Percentiles rank a stretch among this genome's conserved stretches.
These are phyloP conservation scores for Microcebus jonahi DNA, from an alignment of 2,113 vertebrate genomes.

Conservation along the genomic window DNA sequence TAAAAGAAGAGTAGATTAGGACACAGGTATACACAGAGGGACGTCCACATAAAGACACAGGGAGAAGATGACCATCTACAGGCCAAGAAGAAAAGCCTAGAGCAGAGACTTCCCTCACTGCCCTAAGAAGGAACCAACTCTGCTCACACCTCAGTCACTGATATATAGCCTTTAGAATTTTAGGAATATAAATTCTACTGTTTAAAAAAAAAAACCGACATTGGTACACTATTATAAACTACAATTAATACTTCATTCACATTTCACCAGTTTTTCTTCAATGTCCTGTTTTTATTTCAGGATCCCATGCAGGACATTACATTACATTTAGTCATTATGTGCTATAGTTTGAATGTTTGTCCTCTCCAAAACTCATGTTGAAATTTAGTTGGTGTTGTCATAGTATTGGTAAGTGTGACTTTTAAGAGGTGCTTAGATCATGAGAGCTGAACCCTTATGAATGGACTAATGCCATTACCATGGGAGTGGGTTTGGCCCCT, in stretches of 20 bases:
- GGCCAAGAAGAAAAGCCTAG: too few species aligned
- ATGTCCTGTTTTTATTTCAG: neutral
- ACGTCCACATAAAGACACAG: too few species aligned
- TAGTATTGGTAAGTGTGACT: neutral
- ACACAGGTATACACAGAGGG: too few species aligned
- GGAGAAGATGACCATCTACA: too few species aligned
- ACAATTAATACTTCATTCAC: neutral
- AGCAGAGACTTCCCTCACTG: too few species aligned
- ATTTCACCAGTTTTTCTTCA: neutral
- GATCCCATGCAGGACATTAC: neutral
- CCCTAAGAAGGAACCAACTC: too few species aligned
- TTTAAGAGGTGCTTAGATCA: neutral
- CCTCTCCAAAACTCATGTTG: neutral
- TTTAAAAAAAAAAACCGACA: neutral
- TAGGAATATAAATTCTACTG: too few species aligned
- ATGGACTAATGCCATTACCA: too few species aligned
- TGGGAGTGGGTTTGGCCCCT: neutral
- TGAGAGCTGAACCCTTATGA: neutral
- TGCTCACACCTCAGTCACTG: too few species aligned
- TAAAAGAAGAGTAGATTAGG: too few species aligned
- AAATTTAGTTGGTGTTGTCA: neutral
- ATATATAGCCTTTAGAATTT: too few species aligned
- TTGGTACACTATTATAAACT: neutral
- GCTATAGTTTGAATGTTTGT: neutral
- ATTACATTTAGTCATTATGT: neutral